phyloP scores from a whole-genome alignment of 2,888 invertebrate genomes.

The Escarpia spicata region DNA sequence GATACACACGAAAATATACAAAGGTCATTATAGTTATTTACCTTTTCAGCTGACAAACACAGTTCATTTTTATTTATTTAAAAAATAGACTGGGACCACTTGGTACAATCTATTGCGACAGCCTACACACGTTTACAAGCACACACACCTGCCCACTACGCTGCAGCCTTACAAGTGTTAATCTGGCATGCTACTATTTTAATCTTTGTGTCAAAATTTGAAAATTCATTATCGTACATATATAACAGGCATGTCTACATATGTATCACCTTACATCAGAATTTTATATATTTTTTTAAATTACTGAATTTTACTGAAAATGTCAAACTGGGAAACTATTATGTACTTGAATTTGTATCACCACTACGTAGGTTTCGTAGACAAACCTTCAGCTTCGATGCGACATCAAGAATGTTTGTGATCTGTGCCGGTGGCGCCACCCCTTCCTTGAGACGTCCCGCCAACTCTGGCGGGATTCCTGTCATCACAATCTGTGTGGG shows the following conservation, averaged over 20 bases:
- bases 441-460: conserved; percentile 32
- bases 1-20: too few species aligned
- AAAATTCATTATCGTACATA: neutral
- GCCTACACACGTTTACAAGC: too few species aligned
- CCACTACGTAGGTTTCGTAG: neutral
- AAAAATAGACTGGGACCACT: too few species aligned
- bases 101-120: too few species aligned
- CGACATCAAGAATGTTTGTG: conserved; percentile 45
- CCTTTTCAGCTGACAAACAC: too few species aligned
- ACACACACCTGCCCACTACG: too few species aligned
- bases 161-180: too few species aligned
- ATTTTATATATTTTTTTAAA: neutral
- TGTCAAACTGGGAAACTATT: neutral
- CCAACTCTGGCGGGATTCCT: conserved; percentile 21
- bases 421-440: conserved; percentile 23
- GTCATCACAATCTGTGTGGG: neutral
- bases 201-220: neutral
- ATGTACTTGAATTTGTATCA: neutral
- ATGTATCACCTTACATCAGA: too few species aligned
- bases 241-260: neutral
- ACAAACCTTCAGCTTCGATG: conserved; percentile 55
- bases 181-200: too few species aligned
- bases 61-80: too few species aligned
- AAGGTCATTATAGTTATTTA: too few species aligned
- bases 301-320: neutral